Percentiles rank a stretch among this genome's conserved stretches.
phyloP scores from a whole-genome alignment of 2,888 invertebrate genomes.

The Eurytoma adleriae region DNA sequence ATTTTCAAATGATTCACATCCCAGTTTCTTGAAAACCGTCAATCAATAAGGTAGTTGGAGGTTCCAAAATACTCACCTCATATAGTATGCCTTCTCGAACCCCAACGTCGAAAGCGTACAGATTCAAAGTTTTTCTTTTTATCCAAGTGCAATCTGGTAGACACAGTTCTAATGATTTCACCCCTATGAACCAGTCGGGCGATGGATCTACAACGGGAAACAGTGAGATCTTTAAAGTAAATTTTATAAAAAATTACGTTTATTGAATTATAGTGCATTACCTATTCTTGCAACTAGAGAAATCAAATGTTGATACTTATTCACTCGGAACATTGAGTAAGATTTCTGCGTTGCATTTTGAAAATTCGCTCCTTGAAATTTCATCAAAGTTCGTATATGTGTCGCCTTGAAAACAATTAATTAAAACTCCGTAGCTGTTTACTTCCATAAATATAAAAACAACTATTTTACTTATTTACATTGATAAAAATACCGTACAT shows the following conservation, averaged over 20 bases:
- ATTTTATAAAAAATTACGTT: neutral
- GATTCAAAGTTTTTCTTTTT: constrained; percentile 86
- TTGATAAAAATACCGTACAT: constrained; percentile 65
- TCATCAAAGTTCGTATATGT: constrained; percentile 41
- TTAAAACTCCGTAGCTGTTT: neutral
- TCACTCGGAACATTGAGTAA: constrained; percentile 26
- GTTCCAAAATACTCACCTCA: constrained; percentile 79
- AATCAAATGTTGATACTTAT: constrained; percentile 35
- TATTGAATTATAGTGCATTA: neutral
- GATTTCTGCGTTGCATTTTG: constrained; percentile 48
- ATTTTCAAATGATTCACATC: neutral
- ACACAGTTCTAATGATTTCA: constrained; percentile 92
- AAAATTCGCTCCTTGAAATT: constrained; percentile 49
- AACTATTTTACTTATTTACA: neutral
- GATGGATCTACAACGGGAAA: constrained; percentile 84
- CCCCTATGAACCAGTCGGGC: constrained; percentile 98
- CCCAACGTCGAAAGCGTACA: constrained; percentile 97
- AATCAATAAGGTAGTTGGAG: neutral
- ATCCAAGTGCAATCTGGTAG: constrained; percentile 93
- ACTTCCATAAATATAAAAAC: neutral
- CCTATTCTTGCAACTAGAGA: constrained; percentile 51
- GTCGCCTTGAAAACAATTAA: constrained; percentile 6
- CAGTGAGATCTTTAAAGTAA: neutral
- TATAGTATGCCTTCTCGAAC: constrained; percentile 96
- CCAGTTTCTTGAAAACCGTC: neutral